phyloP scores from a whole-genome alignment of 2,888 invertebrate genomes.

The Sinotaia quadrata region DNA sequence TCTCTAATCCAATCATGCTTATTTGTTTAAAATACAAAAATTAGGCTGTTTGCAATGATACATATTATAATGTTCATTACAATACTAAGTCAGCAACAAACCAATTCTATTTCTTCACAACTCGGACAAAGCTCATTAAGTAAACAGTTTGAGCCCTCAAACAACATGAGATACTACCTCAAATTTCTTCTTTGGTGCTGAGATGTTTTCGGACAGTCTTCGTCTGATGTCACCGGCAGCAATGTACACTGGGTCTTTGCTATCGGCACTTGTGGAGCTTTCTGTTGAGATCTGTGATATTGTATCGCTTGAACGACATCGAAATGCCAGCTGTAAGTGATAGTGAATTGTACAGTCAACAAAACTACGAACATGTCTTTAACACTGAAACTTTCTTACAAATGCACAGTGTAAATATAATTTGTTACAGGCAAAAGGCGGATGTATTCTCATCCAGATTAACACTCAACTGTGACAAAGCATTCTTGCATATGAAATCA shows the following conservation, averaged over 20 bases:
- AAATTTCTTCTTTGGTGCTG: slow-evolving; percentile 78
- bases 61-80: too few relatives aligned
- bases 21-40: too few relatives aligned
- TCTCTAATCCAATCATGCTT: too few relatives aligned
- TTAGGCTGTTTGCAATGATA: too few relatives aligned
- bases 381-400: background rate
- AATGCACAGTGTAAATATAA: background rate
- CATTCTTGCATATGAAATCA: background rate
- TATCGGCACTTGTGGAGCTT: slow-evolving; percentile 78
- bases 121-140: too few relatives aligned
- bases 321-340: slow-evolving; percentile 48
- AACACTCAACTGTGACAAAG: too few relatives aligned
- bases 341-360: background rate
- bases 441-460: too few relatives aligned
- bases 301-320: slow-evolving; percentile 77
- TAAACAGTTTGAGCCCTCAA: too few relatives aligned
- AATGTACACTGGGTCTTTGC: slow-evolving; percentile 80
- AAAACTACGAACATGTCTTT: background rate
- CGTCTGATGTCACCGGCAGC: slow-evolving; percentile 90
- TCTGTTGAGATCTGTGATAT: slow-evolving; percentile 93
- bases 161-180: too few relatives aligned
- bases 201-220: slow-evolving; percentile 85
- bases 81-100: too few relatives aligned
- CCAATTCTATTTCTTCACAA: too few relatives aligned
- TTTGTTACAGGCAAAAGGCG: background rate